Evolutionary conservation across 2,113 vertebrate genomes (phyloP), one percentile per base, ranked within the genome.

Genomic region (Hypanus sabinus): DNA sequence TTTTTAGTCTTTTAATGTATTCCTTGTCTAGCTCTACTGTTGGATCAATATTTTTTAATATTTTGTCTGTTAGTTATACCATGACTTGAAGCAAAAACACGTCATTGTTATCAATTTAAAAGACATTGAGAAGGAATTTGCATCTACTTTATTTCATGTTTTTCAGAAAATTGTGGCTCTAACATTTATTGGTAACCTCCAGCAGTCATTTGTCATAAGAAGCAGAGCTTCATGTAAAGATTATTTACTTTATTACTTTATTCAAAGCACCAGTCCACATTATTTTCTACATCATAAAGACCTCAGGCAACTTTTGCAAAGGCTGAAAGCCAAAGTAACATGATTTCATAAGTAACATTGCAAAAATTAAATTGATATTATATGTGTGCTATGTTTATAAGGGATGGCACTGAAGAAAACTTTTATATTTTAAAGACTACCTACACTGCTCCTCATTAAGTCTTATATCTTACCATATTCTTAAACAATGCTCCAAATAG

Each of bases 231-330:
- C 20, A 18, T 62, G 11, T 93, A 38, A 46, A 24, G 10, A 24
- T 73, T 73, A 71, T 73, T 93, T 93, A 71, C 36, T 38, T 92
- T 92, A 70, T 71, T 92, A 73, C 68, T 70, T 73, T 73, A 93
- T 55, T 93, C 22, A 55, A 9, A 93, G 62, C 70, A 93, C 68
- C 36, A 55, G 36, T 30, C 22, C 24, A 22, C 91, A 93, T 93
- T 38, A 93, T 73, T 93, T 93, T 93, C 91, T 93, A 36, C 70
- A 38, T 75, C 91, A 75, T 73, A 73, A 73, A 93, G 38, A 73
- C 38, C 57, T 71, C 33, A 93, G 91, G 38, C 33, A 93, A 55
- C 91, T 73, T 46, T 70, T 73, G 68, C 27, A 27, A 20, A 93
- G 70, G 38, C 20, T 24, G 38, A 93, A 73, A 93, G 16, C 68